These are phyloP conservation scores for Petrocephalus sullivani DNA, from an alignment of 2,797 vertebrate species.

Conservation along the genomic window DNA sequence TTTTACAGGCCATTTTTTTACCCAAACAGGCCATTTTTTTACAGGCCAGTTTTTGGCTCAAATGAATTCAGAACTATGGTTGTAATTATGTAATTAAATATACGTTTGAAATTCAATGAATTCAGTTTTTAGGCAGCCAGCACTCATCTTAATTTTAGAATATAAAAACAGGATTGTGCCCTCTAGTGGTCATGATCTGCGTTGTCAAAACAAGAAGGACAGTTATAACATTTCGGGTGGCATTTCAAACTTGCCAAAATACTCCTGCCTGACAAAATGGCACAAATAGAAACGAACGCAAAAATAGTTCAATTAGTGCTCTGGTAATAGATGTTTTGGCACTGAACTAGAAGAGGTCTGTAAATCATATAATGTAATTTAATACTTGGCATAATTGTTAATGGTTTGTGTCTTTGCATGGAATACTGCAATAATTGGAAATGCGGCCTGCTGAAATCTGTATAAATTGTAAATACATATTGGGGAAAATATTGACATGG, in stretches of 20 bases:
- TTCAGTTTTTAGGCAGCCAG: background rate
- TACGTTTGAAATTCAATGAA: background rate
- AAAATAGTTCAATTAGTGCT: background rate
- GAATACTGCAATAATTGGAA: background rate
- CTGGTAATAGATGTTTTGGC: background rate
- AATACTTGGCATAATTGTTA: background rate
- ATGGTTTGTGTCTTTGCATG: background rate
- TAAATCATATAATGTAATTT: background rate
- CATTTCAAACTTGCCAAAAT: background rate
- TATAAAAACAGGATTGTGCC: background rate
- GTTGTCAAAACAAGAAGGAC: background rate
- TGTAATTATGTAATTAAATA: background rate
- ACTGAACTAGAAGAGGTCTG: background rate
- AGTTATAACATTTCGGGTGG: background rate
- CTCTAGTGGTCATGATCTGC: background rate
- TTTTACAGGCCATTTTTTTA: background rate
- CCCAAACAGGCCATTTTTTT: too few relatives aligned
- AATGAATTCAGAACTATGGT: background rate
- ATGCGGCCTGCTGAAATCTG: background rate
- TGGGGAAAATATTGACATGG: background rate
- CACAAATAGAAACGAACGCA: background rate
- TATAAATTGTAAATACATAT: background rate
- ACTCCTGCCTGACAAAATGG: background rate
- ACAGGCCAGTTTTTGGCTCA: background rate
- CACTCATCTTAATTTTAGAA: background rate